Evolutionary conservation across 2,888 invertebrate genomes (phyloP).

Genomic region (Sphaerophoria taeniata): DNA sequence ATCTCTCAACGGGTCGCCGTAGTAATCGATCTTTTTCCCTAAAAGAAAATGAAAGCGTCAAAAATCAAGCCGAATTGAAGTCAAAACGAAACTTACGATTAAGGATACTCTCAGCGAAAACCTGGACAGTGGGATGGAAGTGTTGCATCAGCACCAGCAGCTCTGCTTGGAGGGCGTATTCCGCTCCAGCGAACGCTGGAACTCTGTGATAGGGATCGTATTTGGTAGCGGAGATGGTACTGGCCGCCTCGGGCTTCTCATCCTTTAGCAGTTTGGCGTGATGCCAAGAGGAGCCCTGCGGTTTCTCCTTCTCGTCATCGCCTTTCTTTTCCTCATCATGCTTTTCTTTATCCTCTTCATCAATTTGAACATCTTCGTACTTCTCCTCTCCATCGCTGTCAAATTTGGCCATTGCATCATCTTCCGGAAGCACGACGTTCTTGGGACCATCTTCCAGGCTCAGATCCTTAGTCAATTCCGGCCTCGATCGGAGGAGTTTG

Average conservation of each 20-base stretch:
- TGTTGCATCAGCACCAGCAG: conserved; percentile 88
- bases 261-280: conserved; percentile 77
- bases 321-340: conserved; percentile 35
- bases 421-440: conserved; percentile 57
- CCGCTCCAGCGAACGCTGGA: conserved; percentile 92
- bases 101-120: conserved; percentile 92
- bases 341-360: conserved; percentile 65
- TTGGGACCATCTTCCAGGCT: conserved; percentile 68
- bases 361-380: conserved; percentile 78
- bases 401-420: conserved; percentile 79
- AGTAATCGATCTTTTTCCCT: conserved; percentile 91
- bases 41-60: conserved; percentile 45
- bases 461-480: conserved; percentile 82
- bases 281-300: conserved; percentile 78
- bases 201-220: conserved; percentile 91
- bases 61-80: neutral
- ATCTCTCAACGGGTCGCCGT: conserved; percentile 96
- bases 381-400: conserved; percentile 81
- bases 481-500: conserved; percentile 85
- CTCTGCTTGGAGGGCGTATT: conserved; percentile 89
- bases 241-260: neutral
- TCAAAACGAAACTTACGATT: conserved; percentile 84
- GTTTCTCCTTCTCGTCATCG: conserved; percentile 77
- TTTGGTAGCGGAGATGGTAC: conserved; percentile 81
- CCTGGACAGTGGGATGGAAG: conserved; percentile 95